Conservation (phyloP, 2,797 vertebrate genomes). For the Hemitrygon akajei region DNA sequence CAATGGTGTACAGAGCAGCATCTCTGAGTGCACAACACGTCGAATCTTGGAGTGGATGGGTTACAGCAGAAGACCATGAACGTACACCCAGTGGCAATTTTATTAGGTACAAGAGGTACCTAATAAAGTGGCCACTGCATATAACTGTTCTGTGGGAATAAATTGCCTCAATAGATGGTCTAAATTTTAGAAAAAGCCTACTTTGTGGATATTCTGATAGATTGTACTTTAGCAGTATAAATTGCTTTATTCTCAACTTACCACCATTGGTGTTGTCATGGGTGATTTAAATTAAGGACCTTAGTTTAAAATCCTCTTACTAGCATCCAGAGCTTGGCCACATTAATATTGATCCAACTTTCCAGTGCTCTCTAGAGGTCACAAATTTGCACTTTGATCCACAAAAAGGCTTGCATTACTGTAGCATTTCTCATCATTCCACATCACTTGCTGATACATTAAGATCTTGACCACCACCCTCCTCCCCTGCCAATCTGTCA, state of each 20-base stretch:
- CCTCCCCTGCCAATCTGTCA: too few relatives aligned
- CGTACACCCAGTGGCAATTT: too few relatives aligned
- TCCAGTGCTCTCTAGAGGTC: not conserved
- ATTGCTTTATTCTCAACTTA: conserved; percentile 12
- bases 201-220: not conserved
- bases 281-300: not conserved
- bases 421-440: not conserved
- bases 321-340: not conserved
- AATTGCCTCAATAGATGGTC: not conserved
- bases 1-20: too few relatives aligned
- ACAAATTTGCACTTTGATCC: not conserved
- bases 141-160: not conserved
- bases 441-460: not conserved
- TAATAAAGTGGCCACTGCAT: not conserved
- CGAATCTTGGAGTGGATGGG: too few relatives aligned
- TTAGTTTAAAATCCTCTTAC: not conserved
- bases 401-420: not conserved
- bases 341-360: not conserved
- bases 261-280: not conserved
- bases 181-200: not conserved
- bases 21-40: too few relatives aligned
- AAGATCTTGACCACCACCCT: not conserved
- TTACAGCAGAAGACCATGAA: too few relatives aligned
- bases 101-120: too few relatives aligned
- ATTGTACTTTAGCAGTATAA: conserved; percentile 17